Base-by-base conservation (phyloP, 2,888 invertebrate genomes). In the Gari tellinella region DNA sequence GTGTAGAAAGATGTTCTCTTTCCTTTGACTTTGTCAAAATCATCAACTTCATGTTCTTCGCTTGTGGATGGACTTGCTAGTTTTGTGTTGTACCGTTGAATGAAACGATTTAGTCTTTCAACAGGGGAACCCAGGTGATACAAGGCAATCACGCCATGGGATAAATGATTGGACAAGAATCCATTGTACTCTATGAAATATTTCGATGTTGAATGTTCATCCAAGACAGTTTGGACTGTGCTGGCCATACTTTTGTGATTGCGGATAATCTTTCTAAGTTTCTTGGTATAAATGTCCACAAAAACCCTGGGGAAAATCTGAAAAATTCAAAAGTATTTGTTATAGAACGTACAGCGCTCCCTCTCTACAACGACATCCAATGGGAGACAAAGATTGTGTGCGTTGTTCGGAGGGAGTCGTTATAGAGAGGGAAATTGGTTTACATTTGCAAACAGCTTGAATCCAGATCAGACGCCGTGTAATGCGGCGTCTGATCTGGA, bases 111-210 rank as follows among this genome's bases (percentile, higher is more conserved):
- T 38, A 80, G 52, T 26, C 70, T 49, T 0, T 48, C 57, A 12
- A 48, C 21, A 14, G 73, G 55, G 8, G 67, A 67, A 10, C 76
- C 80, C 19, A 80, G 65, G 7, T 65, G 64, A 37, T 68, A 46
- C 4, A 80, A 58, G 15, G 80, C 80, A 25, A 80, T 63, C 12
- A 80, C 26, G 1, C 73, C 80, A 31, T 80, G 80, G 0, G 80
- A 14, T 8, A 80, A 40, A 31, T 80, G 80, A 26, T 76, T 80
- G 15, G 70, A 56, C 2, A 60, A 38, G 38, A 73, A 80, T 0
- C 52, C 57, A 12, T 48, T 56, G 37, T 73, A 73, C 45, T 80
- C 80, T 17, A 80, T 76, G 51, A 49, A 65, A 37, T 70, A 68
- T 12, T 65, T 63, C 2, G 65, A 40, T 12, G 76, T 80, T 2